phyloP scores from a whole-genome alignment of 2,113 vertebrate species.

The Excalfactoria chinensis region DNA sequence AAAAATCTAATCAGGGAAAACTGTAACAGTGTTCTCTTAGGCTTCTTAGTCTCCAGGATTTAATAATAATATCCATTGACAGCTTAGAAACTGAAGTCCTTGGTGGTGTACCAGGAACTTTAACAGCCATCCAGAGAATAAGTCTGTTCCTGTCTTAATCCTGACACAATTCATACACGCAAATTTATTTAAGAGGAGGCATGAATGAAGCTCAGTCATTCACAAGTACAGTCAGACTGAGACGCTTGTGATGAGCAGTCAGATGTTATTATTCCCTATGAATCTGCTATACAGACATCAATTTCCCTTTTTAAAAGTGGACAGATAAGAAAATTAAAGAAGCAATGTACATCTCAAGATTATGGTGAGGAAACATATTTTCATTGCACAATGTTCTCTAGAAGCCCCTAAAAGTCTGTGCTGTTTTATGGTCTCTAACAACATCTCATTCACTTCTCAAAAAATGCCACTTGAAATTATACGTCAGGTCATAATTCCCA shows the following conservation, averaged over 20 bases:
- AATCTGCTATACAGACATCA: neutral
- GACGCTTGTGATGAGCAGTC: neutral
- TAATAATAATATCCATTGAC: neutral
- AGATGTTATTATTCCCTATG: neutral
- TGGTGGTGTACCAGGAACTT: neutral
- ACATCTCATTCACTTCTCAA: neutral
- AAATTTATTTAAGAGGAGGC: neutral
- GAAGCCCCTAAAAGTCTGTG: neutral
- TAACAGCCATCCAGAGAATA: neutral
- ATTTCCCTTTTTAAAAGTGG: neutral
- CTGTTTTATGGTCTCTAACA: neutral
- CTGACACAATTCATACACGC: neutral
- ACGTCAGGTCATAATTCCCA: neutral
- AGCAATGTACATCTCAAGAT: neutral
- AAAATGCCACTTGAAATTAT: neutral
- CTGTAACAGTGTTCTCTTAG: neutral
- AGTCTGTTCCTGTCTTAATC: neutral
- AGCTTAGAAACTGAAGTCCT: neutral
- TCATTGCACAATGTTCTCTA: neutral
- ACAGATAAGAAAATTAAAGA: neutral
- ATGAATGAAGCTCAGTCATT: neutral
- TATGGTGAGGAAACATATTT: neutral
- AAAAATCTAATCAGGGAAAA: conserved; percentile 11
- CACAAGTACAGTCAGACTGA: neutral
- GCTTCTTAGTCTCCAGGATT: neutral